Percentiles rank a stretch among this genome's conserved stretches.
phyloP scores from a whole-genome alignment of 35 echinoderm and acorn worm species.

The Ptychodera flava region DNA sequence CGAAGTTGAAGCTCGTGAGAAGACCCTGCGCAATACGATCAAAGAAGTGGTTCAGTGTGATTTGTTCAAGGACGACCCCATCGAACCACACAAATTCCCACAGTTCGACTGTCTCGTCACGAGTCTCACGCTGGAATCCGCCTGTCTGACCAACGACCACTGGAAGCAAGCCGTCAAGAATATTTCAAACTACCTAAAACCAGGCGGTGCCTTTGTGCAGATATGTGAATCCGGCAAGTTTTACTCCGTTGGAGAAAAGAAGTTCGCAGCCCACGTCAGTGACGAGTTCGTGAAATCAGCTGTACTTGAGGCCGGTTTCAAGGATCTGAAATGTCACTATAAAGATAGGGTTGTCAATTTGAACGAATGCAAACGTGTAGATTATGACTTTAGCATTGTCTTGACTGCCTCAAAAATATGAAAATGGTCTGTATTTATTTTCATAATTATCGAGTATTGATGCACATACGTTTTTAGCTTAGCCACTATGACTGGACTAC shows the following conservation, averaged over 20 bases:
- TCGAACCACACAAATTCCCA: not conserved
- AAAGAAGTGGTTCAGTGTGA: not conserved
- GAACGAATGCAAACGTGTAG: not conserved
- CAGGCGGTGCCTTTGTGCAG: not conserved
- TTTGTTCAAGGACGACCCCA: not conserved
- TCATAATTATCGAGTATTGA: no score
- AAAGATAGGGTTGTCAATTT: not conserved
- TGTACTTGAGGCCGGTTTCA: not conserved
- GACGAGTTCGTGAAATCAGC: not conserved
- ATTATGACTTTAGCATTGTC: not conserved
- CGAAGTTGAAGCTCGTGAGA: not conserved
- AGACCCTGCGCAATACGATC: not conserved
- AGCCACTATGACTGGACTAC: no score
- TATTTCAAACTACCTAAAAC: not conserved
- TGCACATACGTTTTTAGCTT: no score
- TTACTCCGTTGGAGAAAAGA: not conserved
- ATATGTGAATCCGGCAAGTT: not conserved
- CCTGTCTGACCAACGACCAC: not conserved
- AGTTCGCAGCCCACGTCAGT: not conserved
- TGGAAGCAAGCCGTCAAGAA: not conserved
- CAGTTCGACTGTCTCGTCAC: not conserved
- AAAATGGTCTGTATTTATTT: no score
- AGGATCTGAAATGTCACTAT: not conserved
- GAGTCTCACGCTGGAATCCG: not conserved
- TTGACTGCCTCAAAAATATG: not conserved